phyloP scores from a whole-genome alignment of 92 coral and sea anemone species.

The Ricordea florida region DNA sequence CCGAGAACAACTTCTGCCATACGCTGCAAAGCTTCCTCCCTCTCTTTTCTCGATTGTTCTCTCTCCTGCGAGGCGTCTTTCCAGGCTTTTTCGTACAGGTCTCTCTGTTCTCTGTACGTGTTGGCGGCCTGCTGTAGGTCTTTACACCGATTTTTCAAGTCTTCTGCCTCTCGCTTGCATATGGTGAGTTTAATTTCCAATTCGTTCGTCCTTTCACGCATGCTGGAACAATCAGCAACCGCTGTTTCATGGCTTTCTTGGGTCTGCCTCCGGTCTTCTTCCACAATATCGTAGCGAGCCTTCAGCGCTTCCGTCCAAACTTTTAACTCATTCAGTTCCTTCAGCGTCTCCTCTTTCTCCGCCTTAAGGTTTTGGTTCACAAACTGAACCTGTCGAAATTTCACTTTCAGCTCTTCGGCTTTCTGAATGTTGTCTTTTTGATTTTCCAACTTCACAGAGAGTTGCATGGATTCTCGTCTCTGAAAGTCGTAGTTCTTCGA shows the following conservation, averaged over 20 bases:
- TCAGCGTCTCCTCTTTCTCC: conserved; percentile 74
- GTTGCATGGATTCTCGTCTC: conserved; percentile 90
- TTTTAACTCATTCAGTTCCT: conserved; percentile 74
- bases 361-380: conserved; percentile 64
- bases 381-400: conserved; percentile 80
- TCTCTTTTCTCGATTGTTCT: conserved; percentile 76
- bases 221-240: conserved; percentile 77
- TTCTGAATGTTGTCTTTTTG: conserved; percentile 86
- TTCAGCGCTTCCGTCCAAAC: conserved; percentile 93
- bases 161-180: conserved; percentile 64
- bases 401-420: conserved; percentile 79
- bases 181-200: conserved; percentile 72
- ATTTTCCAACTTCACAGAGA: conserved; percentile 74
- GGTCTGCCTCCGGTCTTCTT: conserved; percentile 81
- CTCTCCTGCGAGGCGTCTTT: conserved; percentile 83
- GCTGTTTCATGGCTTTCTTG: conserved; percentile 79
- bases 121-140: conserved; percentile 75
- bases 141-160: conserved; percentile 67
- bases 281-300: conserved; percentile 92
- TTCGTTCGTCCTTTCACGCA: conserved; percentile 79
- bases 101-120: conserved; percentile 84
- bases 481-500: conserved; percentile 77
- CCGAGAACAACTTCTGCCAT: conserved; percentile 68
- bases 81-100: conserved; percentile 69
- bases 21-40: conserved; percentile 67